Evolutionary conservation across 2,888 invertebrate species (phyloP).

Genomic region (Odontocolon sp.): DNA sequence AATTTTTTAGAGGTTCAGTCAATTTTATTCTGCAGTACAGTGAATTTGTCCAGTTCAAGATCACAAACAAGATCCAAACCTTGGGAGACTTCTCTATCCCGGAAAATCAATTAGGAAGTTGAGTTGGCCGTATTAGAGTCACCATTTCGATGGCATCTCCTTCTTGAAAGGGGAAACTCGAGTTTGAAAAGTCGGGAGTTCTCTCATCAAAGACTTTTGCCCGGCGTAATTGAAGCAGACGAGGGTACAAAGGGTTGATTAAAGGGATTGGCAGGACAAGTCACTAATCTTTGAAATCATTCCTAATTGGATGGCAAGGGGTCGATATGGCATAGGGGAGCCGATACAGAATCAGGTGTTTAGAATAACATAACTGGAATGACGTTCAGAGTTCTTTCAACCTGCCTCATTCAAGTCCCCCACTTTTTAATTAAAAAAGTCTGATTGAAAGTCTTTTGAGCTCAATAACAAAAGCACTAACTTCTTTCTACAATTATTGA

Average conservation of each 20-base stretch:
- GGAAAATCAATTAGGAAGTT: background rate
- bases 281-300: conserved; percentile 23
- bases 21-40: too few relatives aligned
- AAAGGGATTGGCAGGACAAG: background rate
- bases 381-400: background rate
- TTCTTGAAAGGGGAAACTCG: too few relatives aligned
- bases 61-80: too few relatives aligned
- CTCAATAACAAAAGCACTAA: background rate
- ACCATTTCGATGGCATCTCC: too few relatives aligned
- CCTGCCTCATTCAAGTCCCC: background rate
- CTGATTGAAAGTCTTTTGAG: background rate
- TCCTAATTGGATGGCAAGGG: conserved; percentile 27
- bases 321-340: background rate
- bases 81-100: too few relatives aligned
- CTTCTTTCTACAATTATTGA: too few relatives aligned
- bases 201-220: background rate
- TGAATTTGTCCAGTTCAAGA: too few relatives aligned
- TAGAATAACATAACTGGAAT: too few relatives aligned
- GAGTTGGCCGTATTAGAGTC: background rate
- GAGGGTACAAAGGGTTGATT: conserved; percentile 9
- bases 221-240: conserved; percentile 13
- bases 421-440: background rate
- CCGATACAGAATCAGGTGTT: background rate
- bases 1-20: too few relatives aligned
- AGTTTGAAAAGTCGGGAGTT: background rate